Percentiles rank a stretch among this genome's conserved stretches.
phyloP scores from a whole-genome alignment of 2,888 invertebrate species.

The Clusia tigrina region DNA sequence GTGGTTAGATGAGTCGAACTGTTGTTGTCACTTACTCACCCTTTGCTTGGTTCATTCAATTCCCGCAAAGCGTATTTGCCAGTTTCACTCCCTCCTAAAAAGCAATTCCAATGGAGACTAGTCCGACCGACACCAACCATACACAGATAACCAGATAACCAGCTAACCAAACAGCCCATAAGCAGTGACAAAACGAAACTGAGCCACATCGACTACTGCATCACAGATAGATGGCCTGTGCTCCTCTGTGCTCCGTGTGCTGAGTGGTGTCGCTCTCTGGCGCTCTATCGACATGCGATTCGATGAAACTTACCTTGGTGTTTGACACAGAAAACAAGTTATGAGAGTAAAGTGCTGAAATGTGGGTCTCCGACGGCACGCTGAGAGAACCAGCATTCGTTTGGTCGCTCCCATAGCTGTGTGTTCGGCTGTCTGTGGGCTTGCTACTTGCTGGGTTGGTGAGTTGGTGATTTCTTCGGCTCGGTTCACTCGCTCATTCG shows the following conservation, averaged over 20 bases:
- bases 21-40: no score
- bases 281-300: slow-evolving; percentile 7
- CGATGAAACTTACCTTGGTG: background rate
- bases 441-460: background rate
- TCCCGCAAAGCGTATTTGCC: no score
- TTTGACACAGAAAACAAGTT: slow-evolving; percentile 13
- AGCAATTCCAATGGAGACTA: no score
- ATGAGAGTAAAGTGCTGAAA: slow-evolving; percentile 1
- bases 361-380: background rate
- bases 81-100: no score
- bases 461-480: background rate
- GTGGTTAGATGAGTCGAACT: no score
- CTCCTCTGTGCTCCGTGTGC: no score
- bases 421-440: background rate
- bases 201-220: no score
- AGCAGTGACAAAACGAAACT: slow-evolving; percentile 4
- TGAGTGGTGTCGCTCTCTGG: background rate
- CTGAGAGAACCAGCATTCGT: slow-evolving; percentile 1
- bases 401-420: background rate
- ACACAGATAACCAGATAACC: no score
- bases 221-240: background rate
- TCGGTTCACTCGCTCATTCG: background rate
- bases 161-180: background rate
- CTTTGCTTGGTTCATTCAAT: no score
- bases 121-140: no score